Base-by-base conservation (phyloP, 2,797 vertebrate genomes). In the Sylvia borin region DNA sequence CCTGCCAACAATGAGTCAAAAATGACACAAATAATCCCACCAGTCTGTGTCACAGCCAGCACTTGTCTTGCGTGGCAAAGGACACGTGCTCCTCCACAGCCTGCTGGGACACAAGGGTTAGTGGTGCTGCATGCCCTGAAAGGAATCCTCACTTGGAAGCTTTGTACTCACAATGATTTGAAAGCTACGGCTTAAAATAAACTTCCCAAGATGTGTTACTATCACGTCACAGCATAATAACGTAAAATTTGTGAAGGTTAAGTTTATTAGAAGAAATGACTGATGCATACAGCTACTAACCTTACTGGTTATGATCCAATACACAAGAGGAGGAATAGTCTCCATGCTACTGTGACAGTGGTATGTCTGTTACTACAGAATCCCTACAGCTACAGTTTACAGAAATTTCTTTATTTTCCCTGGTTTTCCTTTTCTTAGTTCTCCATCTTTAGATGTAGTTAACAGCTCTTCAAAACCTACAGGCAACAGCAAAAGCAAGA, bases 41-140 rank as follows among this genome's bases (percentile, higher is more conserved):
- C 68, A 42, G 47, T 13, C 43, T 36, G 50, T 53, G 80, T 60
- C 76, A 68, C 42, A 55, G 71, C 38, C 66, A 75, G 62, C 7
- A 6, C 40, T 55, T 47, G 27, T 7, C 45, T 10, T 9, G 43
- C 27, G 19, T 47, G 62, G 57, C 0, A 0, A 19, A 38, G 45
- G 57, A 72, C 24, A 4, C 2, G 4, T 0, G 0, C 18, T 40
- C 21, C 66, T 71, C 36, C 61, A 5, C 19, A 26, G 53, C 26
- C 27, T 31, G 10, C n/a, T n/a, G 51, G 55, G 64, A 66, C 60
- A 53, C 32, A 36, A 60, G 20, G 15, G 22, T 32, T 18, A 48
- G 29, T 27, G 60, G 34, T 34, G 51, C 47, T 60, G 40, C 70
- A 43, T 0, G 1, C 38, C 48, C 32, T 55, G 36, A 62, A 54